These are phyloP conservation scores for Noturus placidus DNA, from an alignment of 2,113 vertebrate species.

Conservation along the genomic window DNA sequence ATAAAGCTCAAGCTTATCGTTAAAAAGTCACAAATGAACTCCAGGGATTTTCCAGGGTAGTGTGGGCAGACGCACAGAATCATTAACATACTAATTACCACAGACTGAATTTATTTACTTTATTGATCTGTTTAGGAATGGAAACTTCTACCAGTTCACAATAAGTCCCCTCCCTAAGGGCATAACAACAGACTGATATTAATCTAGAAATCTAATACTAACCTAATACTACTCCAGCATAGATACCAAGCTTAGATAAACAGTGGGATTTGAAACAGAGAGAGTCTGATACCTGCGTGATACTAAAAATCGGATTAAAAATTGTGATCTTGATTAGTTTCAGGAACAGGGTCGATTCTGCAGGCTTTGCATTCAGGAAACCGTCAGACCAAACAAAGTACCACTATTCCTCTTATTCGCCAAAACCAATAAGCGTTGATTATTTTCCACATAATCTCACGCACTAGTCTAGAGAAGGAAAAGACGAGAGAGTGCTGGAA, in stretches of 20 bases:
- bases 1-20: not conserved
- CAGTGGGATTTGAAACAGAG: not conserved
- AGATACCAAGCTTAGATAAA: not conserved
- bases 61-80: not conserved
- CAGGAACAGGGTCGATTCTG: not conserved
- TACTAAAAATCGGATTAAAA: not conserved
- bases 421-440: not conserved
- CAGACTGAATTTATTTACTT: constrained; percentile 12
- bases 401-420: not conserved
- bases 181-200: not conserved
- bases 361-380: not conserved
- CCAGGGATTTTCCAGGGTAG: not conserved
- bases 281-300: not conserved
- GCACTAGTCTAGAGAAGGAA: not conserved
- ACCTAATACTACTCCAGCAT: not conserved
- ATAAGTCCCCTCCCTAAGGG: not conserved
- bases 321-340: not conserved
- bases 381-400: not conserved
- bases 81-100: constrained; percentile 12
- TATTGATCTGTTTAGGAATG: not conserved
- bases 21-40: not conserved
- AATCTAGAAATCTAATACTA: not conserved
- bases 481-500: not conserved
- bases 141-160: not conserved
- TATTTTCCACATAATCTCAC: not conserved